Evolutionary conservation across 2,113 vertebrate species (phyloP).

Genomic region (Ageneiosus marmoratus): DNA sequence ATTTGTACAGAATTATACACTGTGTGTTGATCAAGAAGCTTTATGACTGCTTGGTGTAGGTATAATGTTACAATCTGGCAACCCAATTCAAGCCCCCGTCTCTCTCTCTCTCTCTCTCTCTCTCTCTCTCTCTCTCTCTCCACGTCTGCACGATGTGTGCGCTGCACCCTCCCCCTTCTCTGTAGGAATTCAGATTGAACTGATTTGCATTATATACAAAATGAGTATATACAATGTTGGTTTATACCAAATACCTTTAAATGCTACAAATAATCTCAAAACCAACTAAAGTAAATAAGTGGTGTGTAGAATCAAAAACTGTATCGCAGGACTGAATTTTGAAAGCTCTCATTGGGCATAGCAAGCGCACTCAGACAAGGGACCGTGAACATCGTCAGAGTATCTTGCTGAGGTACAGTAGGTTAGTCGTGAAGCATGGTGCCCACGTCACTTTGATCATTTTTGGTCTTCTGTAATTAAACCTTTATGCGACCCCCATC

Average conservation of each 20-base stretch:
- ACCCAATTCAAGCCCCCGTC: neutral
- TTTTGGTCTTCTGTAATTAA: conserved; percentile 17
- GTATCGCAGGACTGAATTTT: neutral
- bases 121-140: conserved; percentile 18
- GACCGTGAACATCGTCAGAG: neutral
- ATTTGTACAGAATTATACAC: no score
- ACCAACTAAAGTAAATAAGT: neutral
- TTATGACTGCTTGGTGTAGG: neutral
- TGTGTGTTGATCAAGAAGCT: neutral
- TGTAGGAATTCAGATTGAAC: conserved; percentile 1
- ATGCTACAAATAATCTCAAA: neutral
- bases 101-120: neutral
- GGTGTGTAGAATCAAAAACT: no score
- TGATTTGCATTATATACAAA: neutral
- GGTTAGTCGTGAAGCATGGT: neutral
- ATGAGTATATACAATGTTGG: no score
- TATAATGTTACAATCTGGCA: neutral
- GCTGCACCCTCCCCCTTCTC: conserved; percentile 20
- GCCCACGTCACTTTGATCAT: neutral
- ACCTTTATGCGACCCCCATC: conserved; percentile 17
- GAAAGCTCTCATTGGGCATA: neutral
- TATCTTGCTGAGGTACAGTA: neutral
- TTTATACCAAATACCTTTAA: neutral
- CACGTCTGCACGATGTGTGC: conserved; percentile 49
- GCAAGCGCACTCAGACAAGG: neutral